Evolutionary conservation across 2,888 invertebrate genomes (phyloP), one percentile per base, ranked within the genome.

Genomic region (Bedellia somnulentella): DNA sequence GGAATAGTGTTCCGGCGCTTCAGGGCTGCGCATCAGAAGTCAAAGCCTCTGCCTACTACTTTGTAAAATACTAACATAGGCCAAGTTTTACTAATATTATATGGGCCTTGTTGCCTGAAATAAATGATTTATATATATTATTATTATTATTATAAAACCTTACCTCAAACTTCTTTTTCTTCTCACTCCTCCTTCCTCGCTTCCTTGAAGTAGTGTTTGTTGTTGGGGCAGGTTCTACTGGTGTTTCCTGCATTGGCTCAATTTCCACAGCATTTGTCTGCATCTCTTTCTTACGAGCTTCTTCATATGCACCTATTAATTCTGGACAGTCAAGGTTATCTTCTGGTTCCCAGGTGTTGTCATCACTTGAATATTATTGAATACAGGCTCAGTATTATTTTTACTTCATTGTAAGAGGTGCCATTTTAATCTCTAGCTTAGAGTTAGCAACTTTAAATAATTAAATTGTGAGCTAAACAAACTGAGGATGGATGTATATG

Each of bases 271-370:
- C 43, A 1, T 50, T 56, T 14, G 64, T 64, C 15, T 53, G 54
- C 36, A 76, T 73, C 22, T 55, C 52, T 37, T 70, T 78, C 11
- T 63, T 47, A 3, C 80, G 67, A 14, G 80, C 81, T 30, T 82
- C 84, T 52, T 89, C 87, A 57, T 83, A 89, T 2, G 83, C 86
- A 25, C 81, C 79, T 45, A 86, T 85, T 12, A 86, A 54, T 42
- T 86, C 85, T 0, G 88, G 87, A 47, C 88, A 89, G 45, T 89
- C 88, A 0, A 89, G 61, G 41, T 91, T 89, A 40, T 86, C 87
- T 49, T 86, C 86, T 1, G 89, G 89, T 47, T 90, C 89, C 90
- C 90, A 90, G 1, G 89, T 89, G 47, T 89, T 90, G 43, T 90
- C 89, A 27, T 82, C 81, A 50, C 81, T 79, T 43, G n/a, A 59